Evolutionary conservation across 1,140 invertebrate genomes (phyloP).

Genomic region (Thalassaphorura encarpata): DNA sequence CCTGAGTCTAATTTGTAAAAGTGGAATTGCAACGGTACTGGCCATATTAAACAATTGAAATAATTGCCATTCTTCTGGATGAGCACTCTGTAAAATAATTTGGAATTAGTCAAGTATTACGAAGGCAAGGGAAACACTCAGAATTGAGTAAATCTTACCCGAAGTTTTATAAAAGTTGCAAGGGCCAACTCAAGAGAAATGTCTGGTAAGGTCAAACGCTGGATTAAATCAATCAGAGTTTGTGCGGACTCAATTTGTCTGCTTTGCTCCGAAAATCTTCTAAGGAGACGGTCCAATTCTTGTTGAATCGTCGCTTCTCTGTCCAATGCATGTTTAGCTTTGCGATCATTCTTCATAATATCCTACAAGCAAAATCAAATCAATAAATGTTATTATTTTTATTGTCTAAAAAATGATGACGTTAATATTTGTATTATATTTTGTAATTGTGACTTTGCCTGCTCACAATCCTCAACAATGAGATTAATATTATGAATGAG

Average conservation of each 20-base stretch:
- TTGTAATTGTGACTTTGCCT: too few species aligned
- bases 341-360: conserved; percentile 79
- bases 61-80: conserved; percentile 48
- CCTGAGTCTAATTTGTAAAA: conserved; percentile 55
- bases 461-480: conserved; percentile 83
- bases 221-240: background rate
- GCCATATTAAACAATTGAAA: conserved; percentile 56
- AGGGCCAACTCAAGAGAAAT: background rate
- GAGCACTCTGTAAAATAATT: conserved; percentile 15
- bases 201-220: background rate
- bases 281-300: conserved; percentile 63
- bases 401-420: background rate
- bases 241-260: conserved; percentile 58
- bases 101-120: background rate
- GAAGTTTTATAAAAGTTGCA: background rate
- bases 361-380: conserved; percentile 40
- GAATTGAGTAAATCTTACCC: too few species aligned
- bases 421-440: too few species aligned
- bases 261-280: conserved; percentile 62
- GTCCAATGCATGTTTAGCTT: conserved; percentile 63
- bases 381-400: background rate
- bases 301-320: conserved; percentile 63
- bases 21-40: conserved; percentile 50
- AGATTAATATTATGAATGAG: conserved; percentile 85
- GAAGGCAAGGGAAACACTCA: background rate